phyloP scores from a whole-genome alignment of 2,113 vertebrate genomes.

The Geothlypis trichas region DNA sequence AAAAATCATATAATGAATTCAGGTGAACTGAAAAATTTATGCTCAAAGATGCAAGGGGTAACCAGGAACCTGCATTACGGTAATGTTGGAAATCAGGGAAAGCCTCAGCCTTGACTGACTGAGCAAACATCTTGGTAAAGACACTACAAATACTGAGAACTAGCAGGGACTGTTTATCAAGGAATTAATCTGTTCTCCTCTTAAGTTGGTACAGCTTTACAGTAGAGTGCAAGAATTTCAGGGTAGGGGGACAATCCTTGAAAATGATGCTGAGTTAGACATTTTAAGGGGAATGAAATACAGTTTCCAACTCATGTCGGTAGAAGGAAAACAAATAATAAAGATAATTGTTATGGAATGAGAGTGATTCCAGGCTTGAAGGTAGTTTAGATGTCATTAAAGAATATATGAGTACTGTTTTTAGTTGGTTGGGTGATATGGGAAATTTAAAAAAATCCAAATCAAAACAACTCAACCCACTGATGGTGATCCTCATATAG shows the following conservation, averaged over 20 bases:
- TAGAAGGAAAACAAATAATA: background rate
- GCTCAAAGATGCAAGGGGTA: background rate
- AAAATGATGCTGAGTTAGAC: background rate
- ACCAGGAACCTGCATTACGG: rapidly evolving
- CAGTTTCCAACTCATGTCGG: background rate
- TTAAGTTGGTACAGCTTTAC: background rate
- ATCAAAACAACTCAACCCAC: background rate
- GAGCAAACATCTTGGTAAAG: background rate
- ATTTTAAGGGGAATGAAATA: background rate
- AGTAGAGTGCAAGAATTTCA: background rate
- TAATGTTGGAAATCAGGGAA: background rate
- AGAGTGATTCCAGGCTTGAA: background rate
- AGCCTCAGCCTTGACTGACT: background rate
- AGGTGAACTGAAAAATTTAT: background rate
- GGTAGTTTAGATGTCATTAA: background rate
- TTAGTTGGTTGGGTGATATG: background rate
- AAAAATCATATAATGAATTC: background rate
- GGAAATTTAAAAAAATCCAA: background rate
- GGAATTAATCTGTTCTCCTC: background rate
- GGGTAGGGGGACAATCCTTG: background rate
- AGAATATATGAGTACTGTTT: background rate
- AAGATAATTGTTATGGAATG: background rate
- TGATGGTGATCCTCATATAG: background rate
- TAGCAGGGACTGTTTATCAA: background rate
- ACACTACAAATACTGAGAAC: background rate